Percentiles rank a stretch among this genome's conserved stretches.
phyloP scores from a whole-genome alignment of 2,888 invertebrate genomes.

The Pteria penguin region DNA sequence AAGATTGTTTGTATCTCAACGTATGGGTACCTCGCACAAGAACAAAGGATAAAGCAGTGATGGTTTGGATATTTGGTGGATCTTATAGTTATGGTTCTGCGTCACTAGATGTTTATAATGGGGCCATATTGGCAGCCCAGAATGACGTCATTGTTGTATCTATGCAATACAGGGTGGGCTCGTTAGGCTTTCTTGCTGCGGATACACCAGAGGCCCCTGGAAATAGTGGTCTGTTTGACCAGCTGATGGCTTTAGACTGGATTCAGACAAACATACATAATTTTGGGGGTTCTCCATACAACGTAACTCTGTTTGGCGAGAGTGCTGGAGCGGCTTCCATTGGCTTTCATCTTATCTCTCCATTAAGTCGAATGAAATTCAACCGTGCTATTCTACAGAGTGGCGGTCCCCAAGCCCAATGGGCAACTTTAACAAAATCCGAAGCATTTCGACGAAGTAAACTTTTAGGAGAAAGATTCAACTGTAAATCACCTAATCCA shows the following conservation, averaged over 20 bases:
- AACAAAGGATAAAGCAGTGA: conserved; percentile 86
- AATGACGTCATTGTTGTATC: conserved; percentile 94
- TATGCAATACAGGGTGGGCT: conserved; percentile 96
- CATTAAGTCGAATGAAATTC: conserved; percentile 89
- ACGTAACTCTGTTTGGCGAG: conserved; percentile 96
- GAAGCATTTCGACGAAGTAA: conserved; percentile 89
- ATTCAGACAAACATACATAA: conserved; percentile 75
- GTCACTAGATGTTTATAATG: conserved; percentile 95
- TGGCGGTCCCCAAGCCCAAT: conserved; percentile 94
- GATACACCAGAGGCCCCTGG: conserved; percentile 87
- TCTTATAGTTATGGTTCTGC: conserved; percentile 91
- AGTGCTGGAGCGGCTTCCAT: conserved; percentile 98
- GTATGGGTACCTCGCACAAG: conserved; percentile 87
- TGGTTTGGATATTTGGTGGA: conserved; percentile 91
- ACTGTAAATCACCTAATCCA: conserved; percentile 85
- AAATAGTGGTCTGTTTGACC: conserved; percentile 97
- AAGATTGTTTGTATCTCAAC: conserved; percentile 97
- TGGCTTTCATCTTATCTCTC: conserved; percentile 88
- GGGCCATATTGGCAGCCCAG: conserved; percentile 91
- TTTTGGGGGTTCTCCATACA: conserved; percentile 88
- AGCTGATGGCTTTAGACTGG: conserved; percentile 90
- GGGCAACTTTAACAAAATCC: conserved; percentile 93
- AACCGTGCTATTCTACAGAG: conserved; percentile 94
- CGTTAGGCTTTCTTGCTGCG: conserved; percentile 85
- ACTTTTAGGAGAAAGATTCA: conserved; percentile 89